Percentiles rank a stretch among this genome's conserved stretches.
Evolutionary conservation across 2,113 vertebrate species (phyloP).

Genomic region (Typhlomys cinereus): DNA sequence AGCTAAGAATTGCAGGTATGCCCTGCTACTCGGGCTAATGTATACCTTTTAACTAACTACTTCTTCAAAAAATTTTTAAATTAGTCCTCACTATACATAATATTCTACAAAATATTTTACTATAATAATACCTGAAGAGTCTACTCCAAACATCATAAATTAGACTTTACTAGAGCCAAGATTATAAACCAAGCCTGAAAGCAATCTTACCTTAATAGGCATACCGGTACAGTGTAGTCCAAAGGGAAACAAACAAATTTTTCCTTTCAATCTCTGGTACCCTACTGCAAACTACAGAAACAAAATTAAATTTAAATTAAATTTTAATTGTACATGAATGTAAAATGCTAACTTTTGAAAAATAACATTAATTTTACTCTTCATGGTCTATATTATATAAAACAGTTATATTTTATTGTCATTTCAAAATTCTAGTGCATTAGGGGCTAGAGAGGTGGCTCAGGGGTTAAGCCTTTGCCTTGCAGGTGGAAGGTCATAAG

Average conservation of each 20-base stretch:
- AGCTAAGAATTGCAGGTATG: background rate
- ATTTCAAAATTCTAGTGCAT: background rate
- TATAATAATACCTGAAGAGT: background rate
- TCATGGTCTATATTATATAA: background rate
- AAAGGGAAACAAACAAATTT: constrained; percentile 95
- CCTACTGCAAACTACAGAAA: constrained; percentile 91
- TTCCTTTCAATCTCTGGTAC: constrained; percentile 95
- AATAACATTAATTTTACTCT: constrained; percentile 3
- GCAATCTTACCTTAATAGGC: constrained; percentile 95
- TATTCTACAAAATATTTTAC: background rate
- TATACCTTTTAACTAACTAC: background rate
- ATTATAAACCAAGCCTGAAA: background rate
- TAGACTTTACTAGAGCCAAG: background rate
- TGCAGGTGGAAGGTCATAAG: too few relatives aligned
- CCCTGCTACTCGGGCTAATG: background rate
- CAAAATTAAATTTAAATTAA: constrained; percentile 58
- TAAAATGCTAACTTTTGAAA: background rate
- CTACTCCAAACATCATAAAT: background rate
- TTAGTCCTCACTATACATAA: constrained; percentile 48
- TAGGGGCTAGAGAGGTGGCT: too few relatives aligned
- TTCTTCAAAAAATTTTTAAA: constrained; percentile 3
- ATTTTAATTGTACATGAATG: background rate
- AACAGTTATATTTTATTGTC: background rate
- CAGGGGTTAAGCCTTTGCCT: too few relatives aligned
- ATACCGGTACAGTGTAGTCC: constrained; percentile 98